These are phyloP conservation scores for Epicauta chinensis DNA, from an alignment of 1,140 invertebrate species.

Conservation along the genomic window DNA sequence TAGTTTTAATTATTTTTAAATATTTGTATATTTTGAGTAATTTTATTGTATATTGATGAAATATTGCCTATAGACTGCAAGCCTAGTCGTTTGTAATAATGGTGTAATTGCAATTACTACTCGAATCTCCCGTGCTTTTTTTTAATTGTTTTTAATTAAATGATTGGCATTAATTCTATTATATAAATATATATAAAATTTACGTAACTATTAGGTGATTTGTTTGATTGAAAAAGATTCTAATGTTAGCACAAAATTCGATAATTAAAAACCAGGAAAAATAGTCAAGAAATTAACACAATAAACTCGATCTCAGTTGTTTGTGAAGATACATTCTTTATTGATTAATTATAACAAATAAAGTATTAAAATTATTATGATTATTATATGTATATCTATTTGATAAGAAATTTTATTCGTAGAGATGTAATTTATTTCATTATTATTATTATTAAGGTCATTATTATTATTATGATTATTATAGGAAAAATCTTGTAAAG, in stretches of 20 bases:
- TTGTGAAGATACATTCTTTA: constrained; percentile 12
- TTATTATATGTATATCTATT: too few relatives aligned
- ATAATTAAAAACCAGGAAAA: constrained; percentile 3
- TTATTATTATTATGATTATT: neutral
- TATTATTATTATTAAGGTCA: constrained; percentile 8
- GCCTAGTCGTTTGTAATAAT: constrained; percentile 14
- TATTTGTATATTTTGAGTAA: neutral
- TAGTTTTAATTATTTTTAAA: neutral
- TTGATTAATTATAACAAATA: constrained; percentile 2
- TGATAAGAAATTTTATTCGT: too few relatives aligned
- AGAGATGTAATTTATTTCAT: too few relatives aligned
- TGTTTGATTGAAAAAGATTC: constrained; percentile 10
- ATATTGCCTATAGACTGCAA: constrained; percentile 15
- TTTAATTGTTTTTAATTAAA: neutral
- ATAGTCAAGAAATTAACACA: constrained; percentile 6
- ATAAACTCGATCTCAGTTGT: constrained; percentile 11
- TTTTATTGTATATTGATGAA: neutral
- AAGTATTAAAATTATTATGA: too few relatives aligned
- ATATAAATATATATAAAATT: constrained; percentile 4
- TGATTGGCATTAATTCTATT: constrained; percentile 11
- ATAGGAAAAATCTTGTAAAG: constrained; percentile 4
- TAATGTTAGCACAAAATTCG: constrained; percentile 6
- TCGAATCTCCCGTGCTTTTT: constrained; percentile 8
- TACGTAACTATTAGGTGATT: constrained; percentile 7
- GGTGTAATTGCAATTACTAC: constrained; percentile 14